Evolutionary conservation across 1,140 invertebrate genomes (phyloP).

Genomic region (Ephestia elutella): DNA sequence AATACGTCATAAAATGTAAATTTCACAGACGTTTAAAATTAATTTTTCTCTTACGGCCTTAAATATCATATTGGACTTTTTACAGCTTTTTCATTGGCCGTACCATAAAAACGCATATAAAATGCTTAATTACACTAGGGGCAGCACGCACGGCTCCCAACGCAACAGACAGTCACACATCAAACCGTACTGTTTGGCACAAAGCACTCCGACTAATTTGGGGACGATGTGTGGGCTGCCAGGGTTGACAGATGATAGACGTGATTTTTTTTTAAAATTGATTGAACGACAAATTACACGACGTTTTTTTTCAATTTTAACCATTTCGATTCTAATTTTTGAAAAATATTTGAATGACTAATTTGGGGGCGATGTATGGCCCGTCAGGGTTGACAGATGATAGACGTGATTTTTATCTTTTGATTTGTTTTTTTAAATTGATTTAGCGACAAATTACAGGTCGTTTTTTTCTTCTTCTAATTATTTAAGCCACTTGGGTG

Average conservation of each 20-base stretch:
- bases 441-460: neutral
- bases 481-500: too few relatives aligned
- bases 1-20: too few relatives aligned
- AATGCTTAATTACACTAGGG: neutral
- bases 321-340: too few relatives aligned
- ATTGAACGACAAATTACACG: neutral
- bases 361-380: slow-evolving; percentile 16
- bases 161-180: neutral
- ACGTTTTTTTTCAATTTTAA: too few relatives aligned
- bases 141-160: neutral
- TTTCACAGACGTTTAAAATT: too few relatives aligned
- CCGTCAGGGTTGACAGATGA: neutral
- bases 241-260: neutral
- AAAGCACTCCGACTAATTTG: slow-evolving; percentile 24
- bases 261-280: slow-evolving; percentile 22
- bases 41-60: neutral
- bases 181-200: neutral
- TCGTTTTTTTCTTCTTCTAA: too few relatives aligned
- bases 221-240: slow-evolving; percentile 6
- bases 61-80: neutral
- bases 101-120: neutral
- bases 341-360: too few relatives aligned
- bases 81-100: neutral
- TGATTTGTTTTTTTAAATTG: slow-evolving; percentile 21
- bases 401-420: slow-evolving; percentile 18